These are phyloP conservation scores for Plecotus auritus DNA, from an alignment of 2,113 vertebrate species.

Conservation along the genomic window DNA sequence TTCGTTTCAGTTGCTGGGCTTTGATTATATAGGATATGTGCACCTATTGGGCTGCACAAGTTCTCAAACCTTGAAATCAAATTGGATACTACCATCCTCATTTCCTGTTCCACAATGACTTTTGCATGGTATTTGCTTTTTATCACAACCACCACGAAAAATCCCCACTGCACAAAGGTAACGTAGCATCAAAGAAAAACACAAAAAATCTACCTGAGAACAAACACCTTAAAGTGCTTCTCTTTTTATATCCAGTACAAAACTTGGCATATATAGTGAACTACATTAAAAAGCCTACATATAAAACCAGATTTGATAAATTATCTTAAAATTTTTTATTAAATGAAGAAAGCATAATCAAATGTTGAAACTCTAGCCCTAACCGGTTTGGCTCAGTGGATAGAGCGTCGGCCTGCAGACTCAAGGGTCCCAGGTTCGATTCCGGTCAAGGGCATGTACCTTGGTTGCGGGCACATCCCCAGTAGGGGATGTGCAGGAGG, in stretches of 20 bases:
- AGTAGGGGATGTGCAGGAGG: no score
- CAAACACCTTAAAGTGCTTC: not conserved
- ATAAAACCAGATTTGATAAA: not conserved
- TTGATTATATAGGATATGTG: not conserved
- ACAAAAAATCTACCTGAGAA: not conserved
- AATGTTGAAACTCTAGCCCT: not conserved
- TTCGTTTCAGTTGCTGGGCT: no score
- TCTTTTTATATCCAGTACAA: not conserved
- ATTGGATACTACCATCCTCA: not conserved
- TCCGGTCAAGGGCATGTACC: no score
- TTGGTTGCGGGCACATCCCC: no score
- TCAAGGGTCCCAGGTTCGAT: no score
- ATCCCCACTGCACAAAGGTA: not conserved
- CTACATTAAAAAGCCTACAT: not conserved
- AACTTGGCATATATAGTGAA: not conserved
- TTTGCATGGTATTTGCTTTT: not conserved
- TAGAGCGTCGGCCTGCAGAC: no score
- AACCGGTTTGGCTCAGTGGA: no score
- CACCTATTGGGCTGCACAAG: not conserved
- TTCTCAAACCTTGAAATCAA: not conserved
- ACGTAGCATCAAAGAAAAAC: not conserved
- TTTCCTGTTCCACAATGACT: not conserved
- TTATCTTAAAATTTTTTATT: not conserved
- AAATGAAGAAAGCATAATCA: not conserved
- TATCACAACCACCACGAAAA: not conserved